Base-by-base conservation (phyloP, 2,797 vertebrate species). In the Xerus rutilus region DNA sequence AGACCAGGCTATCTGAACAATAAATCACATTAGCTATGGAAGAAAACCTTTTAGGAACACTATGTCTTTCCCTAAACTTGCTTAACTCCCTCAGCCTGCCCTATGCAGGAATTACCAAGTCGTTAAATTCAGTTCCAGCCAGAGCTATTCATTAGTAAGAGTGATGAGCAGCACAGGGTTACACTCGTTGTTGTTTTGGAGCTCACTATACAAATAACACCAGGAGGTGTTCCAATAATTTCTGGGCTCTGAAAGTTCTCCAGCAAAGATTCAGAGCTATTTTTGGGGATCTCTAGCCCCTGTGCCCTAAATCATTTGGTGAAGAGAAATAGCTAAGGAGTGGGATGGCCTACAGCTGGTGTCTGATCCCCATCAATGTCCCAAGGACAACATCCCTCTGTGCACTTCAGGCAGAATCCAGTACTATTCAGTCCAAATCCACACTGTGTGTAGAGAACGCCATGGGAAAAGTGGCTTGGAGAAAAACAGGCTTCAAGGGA, bases 71-170 rank as follows among this genome's bases (percentile, higher is more conserved):
- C 35, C 49, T 39, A 47, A 9, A 76, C 65, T 47, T 93, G 28
- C 54, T 82, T 59, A 39, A 62, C 28, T 83, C 14, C 18, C 49
- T 83, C 85, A 87, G 21, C 67, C 43, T 82, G 39, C 72, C 52
- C 32, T 54, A 8, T 86, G 9, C 3, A 47, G n/a, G 54, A 70
- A 91, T 86, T 82, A 83, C n/a, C 20, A 85, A 32, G n/a, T 86
- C 54, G 91, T 84, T 82, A 76, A 88, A 91, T 18, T 92, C 73
- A 73, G 77, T 94, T 45, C 10, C 49, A 90, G 64, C 20, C 14
- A 84, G 13, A 83, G 10, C 23, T 43, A 11, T 57, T 84, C 92
- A 23, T 86, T 93, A 64, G 39, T 21, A 85, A 45, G 49, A n/a
- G 21, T 17, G 32, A 89, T 86, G 57, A 79, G 10, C 15, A 35